Percentiles rank a stretch among this genome's conserved stretches.
Conservation (phyloP, 2,797 vertebrate genomes). For the Diglossa cyanea region DNA sequence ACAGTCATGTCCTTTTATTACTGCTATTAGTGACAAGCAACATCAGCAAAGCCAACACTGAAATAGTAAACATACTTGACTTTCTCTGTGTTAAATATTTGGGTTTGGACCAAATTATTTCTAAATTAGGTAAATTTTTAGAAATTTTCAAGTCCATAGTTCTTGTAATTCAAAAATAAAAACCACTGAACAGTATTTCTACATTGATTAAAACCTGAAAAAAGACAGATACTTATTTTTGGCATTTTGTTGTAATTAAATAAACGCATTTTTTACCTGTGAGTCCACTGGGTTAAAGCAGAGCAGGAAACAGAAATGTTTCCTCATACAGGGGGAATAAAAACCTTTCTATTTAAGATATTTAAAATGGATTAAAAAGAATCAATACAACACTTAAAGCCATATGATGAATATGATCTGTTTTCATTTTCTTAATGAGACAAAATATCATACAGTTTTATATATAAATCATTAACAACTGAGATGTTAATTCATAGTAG, state of each 20-base stretch:
- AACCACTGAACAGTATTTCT: background rate
- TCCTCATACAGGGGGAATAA: background rate
- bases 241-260: background rate
- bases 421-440: background rate
- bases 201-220: background rate
- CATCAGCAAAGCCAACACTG: background rate
- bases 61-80: background rate
- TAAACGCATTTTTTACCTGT: background rate
- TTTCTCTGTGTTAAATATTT: background rate
- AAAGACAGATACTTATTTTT: background rate
- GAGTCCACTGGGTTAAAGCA: background rate
- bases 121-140: background rate
- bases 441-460: background rate
- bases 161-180: background rate
- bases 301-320: background rate
- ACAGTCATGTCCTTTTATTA: background rate
- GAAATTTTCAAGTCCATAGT: background rate
- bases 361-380: background rate
- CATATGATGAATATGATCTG: background rate
- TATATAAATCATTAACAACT: background rate
- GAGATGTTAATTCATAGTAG: background rate
- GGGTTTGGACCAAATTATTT: background rate
- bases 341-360: background rate
- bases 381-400: background rate
- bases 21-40: background rate